Evolutionary conservation across 2,888 invertebrate species (phyloP).

Genomic region (Boloria euphrosyne): DNA sequence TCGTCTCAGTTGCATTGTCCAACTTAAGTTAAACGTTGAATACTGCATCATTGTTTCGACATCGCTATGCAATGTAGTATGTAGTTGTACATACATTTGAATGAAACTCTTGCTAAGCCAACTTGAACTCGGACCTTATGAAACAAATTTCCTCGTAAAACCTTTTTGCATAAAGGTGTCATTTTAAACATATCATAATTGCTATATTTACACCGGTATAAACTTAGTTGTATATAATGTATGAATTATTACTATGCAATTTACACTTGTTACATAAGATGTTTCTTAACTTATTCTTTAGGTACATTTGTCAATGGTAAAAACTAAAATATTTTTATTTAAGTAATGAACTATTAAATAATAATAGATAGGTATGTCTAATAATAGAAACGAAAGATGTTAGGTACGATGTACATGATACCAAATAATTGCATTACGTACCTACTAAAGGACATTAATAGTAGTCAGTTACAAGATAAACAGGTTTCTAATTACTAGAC

Average conservation of each 20-base stretch:
- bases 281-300: too few relatives aligned
- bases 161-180: slow-evolving; percentile 5
- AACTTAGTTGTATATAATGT: slow-evolving; percentile 18
- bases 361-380: too few relatives aligned
- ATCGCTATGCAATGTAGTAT: slow-evolving; percentile 16
- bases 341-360: too few relatives aligned
- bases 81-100: slow-evolving; percentile 27
- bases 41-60: slow-evolving; percentile 40
- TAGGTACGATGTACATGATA: too few relatives aligned
- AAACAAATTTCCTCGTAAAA: slow-evolving; percentile 17
- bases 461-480: too few relatives aligned
- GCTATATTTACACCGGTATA: slow-evolving; percentile 32
- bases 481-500: too few relatives aligned
- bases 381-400: too few relatives aligned
- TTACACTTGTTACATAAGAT: slow-evolving; percentile 17
- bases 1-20: slow-evolving; percentile 47
- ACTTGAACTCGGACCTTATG: slow-evolving; percentile 16
- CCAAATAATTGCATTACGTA: too few relatives aligned
- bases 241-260: slow-evolving; percentile 32
- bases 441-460: too few relatives aligned
- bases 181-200: slow-evolving; percentile 24
- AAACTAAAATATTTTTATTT: too few relatives aligned
- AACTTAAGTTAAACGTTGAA: slow-evolving; percentile 37
- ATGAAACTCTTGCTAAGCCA: slow-evolving; percentile 29
- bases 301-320: too few relatives aligned